Evolutionary conservation across 2,797 vertebrate genomes (phyloP).

Genomic region (Malacoctenus gilli): DNA sequence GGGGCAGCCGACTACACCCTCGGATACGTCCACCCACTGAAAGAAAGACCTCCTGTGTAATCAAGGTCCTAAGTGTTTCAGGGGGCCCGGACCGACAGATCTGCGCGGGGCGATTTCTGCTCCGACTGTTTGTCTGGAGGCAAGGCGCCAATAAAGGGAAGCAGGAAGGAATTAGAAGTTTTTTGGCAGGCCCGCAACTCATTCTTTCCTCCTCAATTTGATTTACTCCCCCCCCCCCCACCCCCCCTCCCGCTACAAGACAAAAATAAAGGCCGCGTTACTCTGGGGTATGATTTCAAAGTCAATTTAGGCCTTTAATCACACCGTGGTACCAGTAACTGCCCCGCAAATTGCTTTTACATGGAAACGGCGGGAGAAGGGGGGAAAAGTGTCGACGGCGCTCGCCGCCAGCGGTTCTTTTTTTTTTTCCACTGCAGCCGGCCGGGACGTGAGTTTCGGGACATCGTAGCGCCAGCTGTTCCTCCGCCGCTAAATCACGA

Average conservation of each 20-base stretch:
- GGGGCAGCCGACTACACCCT: too few relatives aligned
- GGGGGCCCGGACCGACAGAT: conserved; percentile 67
- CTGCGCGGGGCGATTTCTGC: conserved; percentile 55
- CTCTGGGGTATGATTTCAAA: conserved; percentile 60
- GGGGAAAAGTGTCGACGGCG: conserved; percentile 32
- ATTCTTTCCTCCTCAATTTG: conserved; percentile 60
- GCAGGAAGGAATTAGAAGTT: conserved; percentile 69
- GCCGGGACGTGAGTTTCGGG: too few relatives aligned
- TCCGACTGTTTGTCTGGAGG: conserved; percentile 64
- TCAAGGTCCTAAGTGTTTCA: conserved; percentile 46
- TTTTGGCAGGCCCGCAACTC: conserved; percentile 61
- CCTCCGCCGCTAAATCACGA: conserved; percentile 40
- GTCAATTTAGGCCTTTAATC: conserved; percentile 62
- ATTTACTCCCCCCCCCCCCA: conserved; percentile 70
- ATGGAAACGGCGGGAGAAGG: conserved; percentile 37
- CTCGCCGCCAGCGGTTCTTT: conserved; percentile 27
- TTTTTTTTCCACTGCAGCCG: too few relatives aligned
- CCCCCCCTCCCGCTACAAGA: conserved; percentile 53
- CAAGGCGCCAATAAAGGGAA: conserved; percentile 58
- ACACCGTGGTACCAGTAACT: conserved; percentile 41
- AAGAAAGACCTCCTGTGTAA: conserved; percentile 51
- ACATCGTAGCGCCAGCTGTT: conserved; percentile 38
- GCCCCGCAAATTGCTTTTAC: conserved; percentile 47
- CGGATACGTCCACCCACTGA: conserved; percentile 23
- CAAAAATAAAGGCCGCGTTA: conserved; percentile 53